Conservation (phyloP, 2,888 invertebrate genomes). For the Cantharis flavilabris region DNA sequence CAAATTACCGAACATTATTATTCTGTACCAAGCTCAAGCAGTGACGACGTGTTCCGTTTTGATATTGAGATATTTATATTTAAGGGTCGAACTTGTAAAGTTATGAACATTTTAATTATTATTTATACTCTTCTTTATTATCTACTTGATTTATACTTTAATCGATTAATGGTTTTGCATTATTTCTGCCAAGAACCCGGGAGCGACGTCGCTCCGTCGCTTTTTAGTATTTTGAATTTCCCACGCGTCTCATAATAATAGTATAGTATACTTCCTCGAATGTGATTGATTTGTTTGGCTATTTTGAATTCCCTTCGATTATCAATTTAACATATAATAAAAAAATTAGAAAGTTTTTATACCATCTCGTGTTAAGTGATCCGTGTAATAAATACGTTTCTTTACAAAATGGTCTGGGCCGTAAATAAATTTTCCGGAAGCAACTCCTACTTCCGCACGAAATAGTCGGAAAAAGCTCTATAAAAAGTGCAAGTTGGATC, state of each 20-base stretch:
- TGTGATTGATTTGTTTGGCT: not conserved
- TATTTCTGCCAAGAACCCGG: not conserved
- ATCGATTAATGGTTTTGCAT: not conserved
- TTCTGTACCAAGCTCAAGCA: constrained; percentile 33
- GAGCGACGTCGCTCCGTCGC: too few relatives aligned
- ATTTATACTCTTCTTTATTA: not conserved
- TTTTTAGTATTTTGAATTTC: not conserved
- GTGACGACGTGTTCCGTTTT: constrained; percentile 39
- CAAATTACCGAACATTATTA: constrained; percentile 40
- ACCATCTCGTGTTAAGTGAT: not conserved
- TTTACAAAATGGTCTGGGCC: not conserved
- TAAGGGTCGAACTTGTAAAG: constrained; percentile 12
- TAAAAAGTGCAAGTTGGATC: constrained; percentile 1
- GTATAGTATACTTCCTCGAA: not conserved
- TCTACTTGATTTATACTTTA: not conserved
- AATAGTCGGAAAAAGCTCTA: not conserved
- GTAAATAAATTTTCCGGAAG: constrained; percentile 1
- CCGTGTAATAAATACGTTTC: not conserved
- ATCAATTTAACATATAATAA: not conserved
- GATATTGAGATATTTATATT: constrained; percentile 29
- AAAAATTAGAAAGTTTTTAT: not conserved
- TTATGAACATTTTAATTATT: constrained; percentile 7
- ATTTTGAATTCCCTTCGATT: not conserved
- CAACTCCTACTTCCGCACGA: not conserved
- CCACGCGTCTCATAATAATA: too few relatives aligned